Evolutionary conservation across 2,888 invertebrate species (phyloP), one percentile per base, ranked within the genome.

Genomic region (Lasius platythorax): DNA sequence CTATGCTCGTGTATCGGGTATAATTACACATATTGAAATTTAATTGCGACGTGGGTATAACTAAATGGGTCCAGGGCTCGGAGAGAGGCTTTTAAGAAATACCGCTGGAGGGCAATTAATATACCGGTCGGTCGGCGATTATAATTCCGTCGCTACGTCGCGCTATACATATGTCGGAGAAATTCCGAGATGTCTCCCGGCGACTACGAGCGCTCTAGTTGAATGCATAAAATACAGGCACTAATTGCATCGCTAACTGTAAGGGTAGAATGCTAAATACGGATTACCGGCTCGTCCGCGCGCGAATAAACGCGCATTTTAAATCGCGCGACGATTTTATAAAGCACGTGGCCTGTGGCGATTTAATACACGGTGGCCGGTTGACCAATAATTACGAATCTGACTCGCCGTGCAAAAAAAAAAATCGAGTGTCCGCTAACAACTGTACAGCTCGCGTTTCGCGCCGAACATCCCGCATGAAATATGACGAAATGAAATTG

Each of bases 11-110:
- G 58, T 30, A 72, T 53, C 18, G 43, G 30, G 43, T 56, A 58
- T 72, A 79, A 79, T 79, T 79, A 72, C 33, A 43, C 4, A 79
- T 73, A 72, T 79, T 79, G 79, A 58, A 79, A 79, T 79, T 79
- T 79, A 79, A 79, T 79, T 79, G 79, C 79, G 58, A 72, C 74
- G 58, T 73, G 73, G 43, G 2, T 70, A 70, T n/a, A 30, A 56
- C 43, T 68, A 43, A 78, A 78, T 40, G 43, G 15, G 30, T 58
- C 33, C 40, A 28, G 53, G 11, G 23, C 33, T 30, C 18, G 40
- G 30, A 11, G n/a, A 43, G 12, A 43, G 43, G 56, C 72, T 72
- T 79, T 72, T 58, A 79, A 43, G 15, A 68, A 72, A 46, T 37
- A 5, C 40, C n/a, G 74, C 74, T 74, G 46, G 46, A 18, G 46